phyloP scores from a whole-genome alignment of 2,113 vertebrate genomes.

The Malurus cyaneus region DNA sequence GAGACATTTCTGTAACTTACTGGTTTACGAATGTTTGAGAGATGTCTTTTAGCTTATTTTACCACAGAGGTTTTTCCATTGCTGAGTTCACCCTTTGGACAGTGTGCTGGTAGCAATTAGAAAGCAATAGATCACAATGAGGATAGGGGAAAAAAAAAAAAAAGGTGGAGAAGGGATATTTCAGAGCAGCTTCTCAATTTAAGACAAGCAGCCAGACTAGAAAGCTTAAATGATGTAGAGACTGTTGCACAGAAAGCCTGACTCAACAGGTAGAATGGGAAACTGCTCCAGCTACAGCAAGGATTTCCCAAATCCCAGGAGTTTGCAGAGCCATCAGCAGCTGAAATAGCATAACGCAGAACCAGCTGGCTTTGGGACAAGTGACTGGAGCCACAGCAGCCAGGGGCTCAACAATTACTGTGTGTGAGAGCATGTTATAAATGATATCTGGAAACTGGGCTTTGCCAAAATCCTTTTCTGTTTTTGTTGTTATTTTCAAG shows the following conservation, averaged over 20 bases:
- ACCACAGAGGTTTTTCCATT: background rate
- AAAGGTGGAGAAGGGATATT: background rate
- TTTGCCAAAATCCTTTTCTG: background rate
- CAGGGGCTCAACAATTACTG: background rate
- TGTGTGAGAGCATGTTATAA: background rate
- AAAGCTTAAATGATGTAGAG: background rate
- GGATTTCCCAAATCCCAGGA: background rate
- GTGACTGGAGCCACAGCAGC: background rate
- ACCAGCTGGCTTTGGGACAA: background rate
- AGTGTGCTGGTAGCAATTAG: background rate
- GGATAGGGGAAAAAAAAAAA: fast-evolving
- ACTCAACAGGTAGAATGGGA: background rate
- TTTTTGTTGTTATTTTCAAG: background rate
- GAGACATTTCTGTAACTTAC: background rate
- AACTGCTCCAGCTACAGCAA: background rate
- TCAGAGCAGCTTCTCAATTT: background rate
- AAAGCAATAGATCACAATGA: background rate
- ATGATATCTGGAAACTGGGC: background rate
- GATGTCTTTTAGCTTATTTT: background rate
- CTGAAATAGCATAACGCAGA: background rate
- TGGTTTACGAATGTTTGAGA: background rate
- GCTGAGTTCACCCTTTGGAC: background rate
- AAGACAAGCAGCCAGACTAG: background rate
- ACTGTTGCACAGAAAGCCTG: background rate
- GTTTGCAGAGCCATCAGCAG: background rate